A percentile compares a stretch with the other conserved stretches of the same genome.
Evolutionary conservation across 2,113 vertebrate species (phyloP).

Genomic region (Lepisosteus oculatus): DNA sequence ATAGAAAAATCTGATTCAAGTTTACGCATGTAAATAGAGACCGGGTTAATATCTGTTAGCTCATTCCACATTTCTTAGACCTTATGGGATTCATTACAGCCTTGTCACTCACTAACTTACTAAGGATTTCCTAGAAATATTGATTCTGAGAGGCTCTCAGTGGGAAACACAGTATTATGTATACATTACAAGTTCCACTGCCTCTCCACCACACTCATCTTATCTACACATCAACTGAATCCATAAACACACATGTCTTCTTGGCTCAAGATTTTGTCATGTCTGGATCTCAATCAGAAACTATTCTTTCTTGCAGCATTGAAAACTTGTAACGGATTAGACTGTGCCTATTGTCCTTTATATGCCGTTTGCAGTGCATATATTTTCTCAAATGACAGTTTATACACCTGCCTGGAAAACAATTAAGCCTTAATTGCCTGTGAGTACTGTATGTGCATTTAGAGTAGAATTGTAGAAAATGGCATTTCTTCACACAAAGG

Average conservation of each 20-base stretch:
- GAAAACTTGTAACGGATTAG: too few species aligned
- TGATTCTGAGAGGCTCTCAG: conserved; percentile 1
- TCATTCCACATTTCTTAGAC: background rate
- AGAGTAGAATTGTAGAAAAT: too few species aligned
- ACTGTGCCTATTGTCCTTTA: too few species aligned
- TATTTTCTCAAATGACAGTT: too few species aligned
- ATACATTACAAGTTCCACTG: background rate
- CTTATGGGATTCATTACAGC: conserved; percentile 4
- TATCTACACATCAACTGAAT: background rate
- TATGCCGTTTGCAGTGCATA: too few species aligned
- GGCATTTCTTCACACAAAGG: too few species aligned
- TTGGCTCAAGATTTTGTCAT: too few species aligned
- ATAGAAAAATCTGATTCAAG: background rate
- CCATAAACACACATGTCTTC: background rate
- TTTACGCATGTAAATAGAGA: conserved; percentile 1
- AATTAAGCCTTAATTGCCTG: too few species aligned
- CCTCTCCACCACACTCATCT: background rate
- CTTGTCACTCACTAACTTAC: conserved; percentile 1
- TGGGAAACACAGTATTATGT: background rate
- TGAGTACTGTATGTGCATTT: too few species aligned
- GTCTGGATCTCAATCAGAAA: too few species aligned
- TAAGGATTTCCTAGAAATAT: conserved; percentile 10
- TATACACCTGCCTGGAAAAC: too few species aligned
- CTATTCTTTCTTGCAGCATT: too few species aligned
- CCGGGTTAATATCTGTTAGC: background rate